These are phyloP conservation scores for Eurystomus gularis DNA, from an alignment of 2,113 vertebrate genomes.

Conservation along the genomic window DNA sequence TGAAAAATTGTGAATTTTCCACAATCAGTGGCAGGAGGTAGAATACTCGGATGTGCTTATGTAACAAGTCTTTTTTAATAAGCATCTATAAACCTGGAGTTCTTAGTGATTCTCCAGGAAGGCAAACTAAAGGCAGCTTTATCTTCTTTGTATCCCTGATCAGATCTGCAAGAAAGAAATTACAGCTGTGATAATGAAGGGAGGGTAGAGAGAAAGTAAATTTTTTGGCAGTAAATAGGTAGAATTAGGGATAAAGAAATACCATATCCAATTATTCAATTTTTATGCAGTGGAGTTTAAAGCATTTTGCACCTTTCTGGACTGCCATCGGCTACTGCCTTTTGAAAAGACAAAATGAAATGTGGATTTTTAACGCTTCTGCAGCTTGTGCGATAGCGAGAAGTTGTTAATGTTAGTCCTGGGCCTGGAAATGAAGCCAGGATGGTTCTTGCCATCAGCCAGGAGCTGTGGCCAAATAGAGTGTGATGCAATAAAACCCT, in stretches of 20 bases:
- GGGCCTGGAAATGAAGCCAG: not conserved
- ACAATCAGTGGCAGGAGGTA: not conserved
- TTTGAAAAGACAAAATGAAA: not conserved
- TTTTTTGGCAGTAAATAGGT: not conserved
- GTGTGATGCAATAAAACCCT: not conserved
- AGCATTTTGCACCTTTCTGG: not conserved
- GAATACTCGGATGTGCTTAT: not conserved
- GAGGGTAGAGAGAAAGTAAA: not conserved
- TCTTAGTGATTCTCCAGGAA: not conserved
- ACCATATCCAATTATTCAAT: not conserved
- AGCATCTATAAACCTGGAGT: not conserved
- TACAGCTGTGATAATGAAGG: not conserved
- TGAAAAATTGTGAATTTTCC: not conserved
- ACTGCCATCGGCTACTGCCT: not conserved
- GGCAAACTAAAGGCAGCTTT: not conserved
- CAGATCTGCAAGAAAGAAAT: not conserved
- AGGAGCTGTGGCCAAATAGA: not conserved
- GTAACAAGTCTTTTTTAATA: not conserved
- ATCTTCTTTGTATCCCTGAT: not conserved
- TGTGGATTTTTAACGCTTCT: not conserved
- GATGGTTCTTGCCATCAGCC: not conserved
- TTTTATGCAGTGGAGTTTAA: not conserved
- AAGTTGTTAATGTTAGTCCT: too few species aligned
- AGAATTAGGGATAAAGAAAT: not conserved
- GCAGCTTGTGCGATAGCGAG: too few species aligned